Evolutionary conservation across 2,113 vertebrate species (phyloP).

Genomic region (Rhinopomastus cyanomelas): DNA sequence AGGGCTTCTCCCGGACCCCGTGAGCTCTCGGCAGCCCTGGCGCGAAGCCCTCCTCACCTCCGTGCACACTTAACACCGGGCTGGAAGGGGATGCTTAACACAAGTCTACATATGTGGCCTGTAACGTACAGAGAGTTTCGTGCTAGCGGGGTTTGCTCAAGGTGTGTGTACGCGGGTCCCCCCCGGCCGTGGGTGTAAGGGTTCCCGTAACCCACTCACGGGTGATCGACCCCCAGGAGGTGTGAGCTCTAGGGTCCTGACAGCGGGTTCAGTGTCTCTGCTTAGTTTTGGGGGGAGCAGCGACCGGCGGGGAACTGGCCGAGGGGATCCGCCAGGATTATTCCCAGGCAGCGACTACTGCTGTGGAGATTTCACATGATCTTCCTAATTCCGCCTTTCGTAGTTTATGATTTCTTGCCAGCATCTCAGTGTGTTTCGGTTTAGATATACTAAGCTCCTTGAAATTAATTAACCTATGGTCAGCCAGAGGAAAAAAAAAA

Average conservation of each 20-base stretch:
- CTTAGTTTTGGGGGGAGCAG: background rate
- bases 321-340: background rate
- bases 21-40: background rate
- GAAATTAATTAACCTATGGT: constrained; percentile 77
- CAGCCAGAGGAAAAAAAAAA: constrained; percentile 3
- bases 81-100: background rate
- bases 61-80: background rate
- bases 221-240: background rate
- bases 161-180: rapidly evolving
- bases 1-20: background rate
- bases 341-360: background rate
- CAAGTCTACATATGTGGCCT: background rate
- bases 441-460: constrained; percentile 72
- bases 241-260: background rate
- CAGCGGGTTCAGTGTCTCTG: background rate
- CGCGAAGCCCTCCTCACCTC: background rate
- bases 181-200: background rate
- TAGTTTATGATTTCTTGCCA: constrained; percentile 62
- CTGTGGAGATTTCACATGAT: constrained; percentile 45
- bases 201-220: background rate
- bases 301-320: background rate
- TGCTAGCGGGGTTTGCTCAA: background rate
- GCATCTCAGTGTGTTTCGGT: constrained; percentile 71
- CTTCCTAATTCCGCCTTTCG: constrained; percentile 44
- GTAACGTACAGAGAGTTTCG: rapidly evolving